These are phyloP conservation scores for Chloropsis hardwickii DNA, from an alignment of 2,113 vertebrate species.

Conservation along the genomic window DNA sequence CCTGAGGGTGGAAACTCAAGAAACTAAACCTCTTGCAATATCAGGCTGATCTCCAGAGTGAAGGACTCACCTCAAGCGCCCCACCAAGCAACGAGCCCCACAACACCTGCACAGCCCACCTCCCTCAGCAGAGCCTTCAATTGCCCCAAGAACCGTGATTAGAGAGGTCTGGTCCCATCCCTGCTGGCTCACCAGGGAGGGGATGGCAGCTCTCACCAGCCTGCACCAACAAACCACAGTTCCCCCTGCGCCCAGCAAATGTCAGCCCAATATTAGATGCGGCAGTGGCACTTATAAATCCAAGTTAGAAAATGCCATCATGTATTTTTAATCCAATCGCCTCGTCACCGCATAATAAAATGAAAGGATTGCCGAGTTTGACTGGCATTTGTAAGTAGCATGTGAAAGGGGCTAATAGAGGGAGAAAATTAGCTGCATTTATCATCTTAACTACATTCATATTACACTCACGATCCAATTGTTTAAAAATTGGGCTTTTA, in stretches of 20 bases:
- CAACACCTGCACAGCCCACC: neutral
- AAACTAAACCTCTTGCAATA: neutral
- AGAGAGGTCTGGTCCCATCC: neutral
- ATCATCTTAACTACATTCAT: constrained; percentile 61
- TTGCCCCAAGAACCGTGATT: fast-evolving
- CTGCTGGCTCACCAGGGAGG: fast-evolving
- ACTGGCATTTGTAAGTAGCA: constrained; percentile 71
- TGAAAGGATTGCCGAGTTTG: constrained; percentile 52
- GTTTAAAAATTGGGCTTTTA: constrained; percentile 74
- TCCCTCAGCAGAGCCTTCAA: neutral
- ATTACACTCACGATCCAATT: constrained; percentile 71
- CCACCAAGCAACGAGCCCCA: neutral
- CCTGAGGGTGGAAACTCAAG: neutral
- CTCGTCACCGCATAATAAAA: constrained; percentile 69
- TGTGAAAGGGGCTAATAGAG: constrained; percentile 59
- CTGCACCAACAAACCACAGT: constrained; percentile 12
- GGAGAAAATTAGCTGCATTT: constrained; percentile 66
- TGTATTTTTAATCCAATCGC: constrained; percentile 75
- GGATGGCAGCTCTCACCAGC: neutral
- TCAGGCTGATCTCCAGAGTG: neutral
- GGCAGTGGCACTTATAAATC: constrained; percentile 23
- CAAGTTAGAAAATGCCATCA: constrained; percentile 71
- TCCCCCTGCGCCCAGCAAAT: constrained; percentile 38
- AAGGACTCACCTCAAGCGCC: neutral
- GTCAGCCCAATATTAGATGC: constrained; percentile 48